Evolutionary conservation across 2,888 invertebrate genomes (phyloP).

Genomic region (Odontomyia ornata): DNA sequence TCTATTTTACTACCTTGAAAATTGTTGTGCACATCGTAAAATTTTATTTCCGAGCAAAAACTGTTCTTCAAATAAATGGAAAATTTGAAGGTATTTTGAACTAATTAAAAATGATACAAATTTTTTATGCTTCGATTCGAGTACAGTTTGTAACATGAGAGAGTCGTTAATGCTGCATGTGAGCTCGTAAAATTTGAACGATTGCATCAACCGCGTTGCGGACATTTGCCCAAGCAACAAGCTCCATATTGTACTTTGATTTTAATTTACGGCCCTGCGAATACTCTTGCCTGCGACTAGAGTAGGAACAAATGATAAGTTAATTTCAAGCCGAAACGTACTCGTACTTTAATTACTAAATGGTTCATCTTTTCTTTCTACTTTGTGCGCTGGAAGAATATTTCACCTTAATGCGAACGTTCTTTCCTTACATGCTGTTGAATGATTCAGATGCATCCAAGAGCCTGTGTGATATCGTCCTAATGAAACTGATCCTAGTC

Average conservation of each 20-base stretch:
- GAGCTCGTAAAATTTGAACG: background rate
- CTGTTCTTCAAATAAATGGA: conserved; percentile 9
- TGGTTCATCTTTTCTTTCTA: too few relatives aligned
- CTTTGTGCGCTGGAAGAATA: too few relatives aligned
- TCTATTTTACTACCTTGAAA: conserved; percentile 35
- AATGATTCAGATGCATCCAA: too few relatives aligned
- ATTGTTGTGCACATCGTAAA: conserved; percentile 43
- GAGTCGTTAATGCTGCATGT: background rate
- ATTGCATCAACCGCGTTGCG: background rate
- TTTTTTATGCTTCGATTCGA: conserved; percentile 18
- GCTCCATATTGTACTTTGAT: too few relatives aligned
- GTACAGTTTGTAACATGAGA: conserved; percentile 15
- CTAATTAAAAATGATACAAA: conserved; percentile 41
- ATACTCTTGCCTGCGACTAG: too few relatives aligned
- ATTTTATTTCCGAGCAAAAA: conserved; percentile 39
- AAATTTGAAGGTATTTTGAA: conserved; percentile 26
- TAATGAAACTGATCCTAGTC: conserved; percentile 12
- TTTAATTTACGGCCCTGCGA: too few relatives aligned
- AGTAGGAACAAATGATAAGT: too few relatives aligned
- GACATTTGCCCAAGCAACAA: too few relatives aligned
- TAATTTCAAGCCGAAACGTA: too few relatives aligned
- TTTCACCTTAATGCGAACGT: too few relatives aligned
- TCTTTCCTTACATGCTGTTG: too few relatives aligned
- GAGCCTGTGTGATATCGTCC: background rate
- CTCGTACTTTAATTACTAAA: too few relatives aligned